Percentiles rank a stretch among this genome's conserved stretches.
phyloP scores from a whole-genome alignment of 2,113 vertebrate species.

The Martes martes region DNA sequence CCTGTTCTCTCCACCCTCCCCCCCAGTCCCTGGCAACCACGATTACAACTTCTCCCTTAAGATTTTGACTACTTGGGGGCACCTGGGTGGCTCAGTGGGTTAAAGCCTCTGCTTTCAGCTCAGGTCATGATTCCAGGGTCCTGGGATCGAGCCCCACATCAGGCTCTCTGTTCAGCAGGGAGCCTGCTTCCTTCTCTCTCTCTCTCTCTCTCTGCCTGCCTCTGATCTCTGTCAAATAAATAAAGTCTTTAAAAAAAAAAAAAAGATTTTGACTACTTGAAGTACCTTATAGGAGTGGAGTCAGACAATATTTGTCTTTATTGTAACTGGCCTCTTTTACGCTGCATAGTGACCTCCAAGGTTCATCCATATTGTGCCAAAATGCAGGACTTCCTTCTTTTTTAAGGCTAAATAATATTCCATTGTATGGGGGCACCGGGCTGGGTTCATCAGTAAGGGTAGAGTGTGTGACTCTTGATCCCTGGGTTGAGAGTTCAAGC shows the following conservation, averaged over 20 bases:
- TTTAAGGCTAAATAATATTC: background rate
- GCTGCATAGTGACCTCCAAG: background rate
- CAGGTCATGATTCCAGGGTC: no score
- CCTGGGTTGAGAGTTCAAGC: background rate
- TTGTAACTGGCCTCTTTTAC: background rate
- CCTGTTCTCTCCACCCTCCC: background rate
- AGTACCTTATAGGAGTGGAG: background rate
- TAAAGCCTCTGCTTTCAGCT: no score
- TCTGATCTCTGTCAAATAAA: no score
- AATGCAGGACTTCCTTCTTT: background rate
- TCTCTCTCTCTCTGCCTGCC: no score
- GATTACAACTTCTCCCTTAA: background rate
- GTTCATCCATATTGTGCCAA: background rate
- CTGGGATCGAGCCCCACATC: no score
- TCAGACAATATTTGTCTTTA: background rate
- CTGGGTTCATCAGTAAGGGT: background rate
- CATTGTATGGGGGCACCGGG: background rate
- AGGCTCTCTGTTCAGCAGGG: no score
- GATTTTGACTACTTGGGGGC: background rate
- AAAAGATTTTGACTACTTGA: background rate
- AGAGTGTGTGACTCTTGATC: background rate
- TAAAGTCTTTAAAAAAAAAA: no score
- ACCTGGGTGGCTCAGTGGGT: no score
- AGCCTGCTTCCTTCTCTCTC: no score
- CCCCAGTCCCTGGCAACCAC: background rate